Base-by-base conservation (phyloP, 2,113 vertebrate species). In the Quiscalus mexicanus region DNA sequence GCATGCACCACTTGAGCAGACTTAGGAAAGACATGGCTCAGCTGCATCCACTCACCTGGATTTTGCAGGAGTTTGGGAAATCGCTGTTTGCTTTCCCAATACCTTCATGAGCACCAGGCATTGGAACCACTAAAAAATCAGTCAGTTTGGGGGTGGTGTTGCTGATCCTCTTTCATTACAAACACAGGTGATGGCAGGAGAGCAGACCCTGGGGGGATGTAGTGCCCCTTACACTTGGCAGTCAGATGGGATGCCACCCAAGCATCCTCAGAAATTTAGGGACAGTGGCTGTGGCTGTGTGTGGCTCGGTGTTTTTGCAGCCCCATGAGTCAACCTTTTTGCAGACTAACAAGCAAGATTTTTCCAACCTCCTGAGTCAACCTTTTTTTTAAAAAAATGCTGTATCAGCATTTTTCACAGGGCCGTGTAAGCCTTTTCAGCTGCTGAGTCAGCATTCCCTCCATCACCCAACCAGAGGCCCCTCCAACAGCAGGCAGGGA, bases 11-110 rank as follows among this genome's bases (percentile, higher is more conserved):
- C 35, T 21, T 15, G 39, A 19, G 31, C n/a, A 60, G 30, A 11
- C 14, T 39, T 37, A 16, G 4, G 2, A 28, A 50, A 41, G 59
- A 21, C 20, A 8, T 4, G 4, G 37, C 55, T 73, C 4, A 0
- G 19, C 47, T 70, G 33, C 5, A 18, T 47, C 16, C 0, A 0
- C 45, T 80, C 3, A 0, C 63, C 30, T 35, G 4, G 17, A 13
- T 39, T 44, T 25, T 33, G 8, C 27, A 24, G 53, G 53, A 30
- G 39, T 35, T 45, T 24, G 19, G 28, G 81, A 78, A 70, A 81
- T 81, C 12, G 5, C 14, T 1, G 0, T 7, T 59, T 30, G 27
- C 20, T 30, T 80, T 52, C 73, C 44, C 15, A 10, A 0, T 77
- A 62, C 19, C 14, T 78, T 35, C 28, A 6, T 15, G n/a, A 60